Evolutionary conservation across 2,797 vertebrate species (phyloP).

Genomic region (Danio tinwini): DNA sequence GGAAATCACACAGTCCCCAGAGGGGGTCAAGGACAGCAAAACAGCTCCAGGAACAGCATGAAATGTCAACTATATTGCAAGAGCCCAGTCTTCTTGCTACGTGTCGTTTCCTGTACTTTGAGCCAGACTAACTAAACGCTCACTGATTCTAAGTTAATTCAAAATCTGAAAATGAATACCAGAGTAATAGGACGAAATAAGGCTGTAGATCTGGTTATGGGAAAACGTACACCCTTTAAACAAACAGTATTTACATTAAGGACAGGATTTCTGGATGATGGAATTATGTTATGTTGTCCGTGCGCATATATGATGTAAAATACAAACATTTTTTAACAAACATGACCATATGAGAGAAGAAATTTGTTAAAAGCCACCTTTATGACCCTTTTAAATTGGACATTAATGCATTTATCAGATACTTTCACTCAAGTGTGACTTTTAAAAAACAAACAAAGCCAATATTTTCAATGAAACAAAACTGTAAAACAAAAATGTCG

Average conservation of each 20-base stretch:
- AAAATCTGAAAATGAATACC: not conserved
- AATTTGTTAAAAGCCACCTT: too few relatives aligned
- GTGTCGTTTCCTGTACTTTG: not conserved
- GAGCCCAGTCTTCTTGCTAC: slow-evolving; percentile 7
- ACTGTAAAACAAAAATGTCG: too few relatives aligned
- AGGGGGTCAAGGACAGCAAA: slow-evolving; percentile 45
- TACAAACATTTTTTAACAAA: not conserved
- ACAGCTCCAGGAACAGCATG: slow-evolving; percentile 24
- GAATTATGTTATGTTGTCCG: not conserved
- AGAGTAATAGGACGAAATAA: not conserved
- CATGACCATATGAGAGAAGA: not conserved
- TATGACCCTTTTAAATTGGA: not conserved
- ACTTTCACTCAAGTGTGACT: too few relatives aligned
- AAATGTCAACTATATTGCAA: slow-evolving; percentile 2
- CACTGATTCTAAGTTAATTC: not conserved
- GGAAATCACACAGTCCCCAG: slow-evolving; percentile 50
- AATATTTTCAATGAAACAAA: too few relatives aligned
- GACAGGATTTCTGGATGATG: not conserved
- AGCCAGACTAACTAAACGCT: not conserved
- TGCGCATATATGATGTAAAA: not conserved
- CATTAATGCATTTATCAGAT: too few relatives aligned
- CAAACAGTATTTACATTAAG: too few relatives aligned
- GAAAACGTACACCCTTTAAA: not conserved
- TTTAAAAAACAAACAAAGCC: too few relatives aligned
- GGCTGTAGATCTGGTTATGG: not conserved